Conservation (phyloP, 2,888 invertebrate species). For the Eurytoma adleriae region DNA sequence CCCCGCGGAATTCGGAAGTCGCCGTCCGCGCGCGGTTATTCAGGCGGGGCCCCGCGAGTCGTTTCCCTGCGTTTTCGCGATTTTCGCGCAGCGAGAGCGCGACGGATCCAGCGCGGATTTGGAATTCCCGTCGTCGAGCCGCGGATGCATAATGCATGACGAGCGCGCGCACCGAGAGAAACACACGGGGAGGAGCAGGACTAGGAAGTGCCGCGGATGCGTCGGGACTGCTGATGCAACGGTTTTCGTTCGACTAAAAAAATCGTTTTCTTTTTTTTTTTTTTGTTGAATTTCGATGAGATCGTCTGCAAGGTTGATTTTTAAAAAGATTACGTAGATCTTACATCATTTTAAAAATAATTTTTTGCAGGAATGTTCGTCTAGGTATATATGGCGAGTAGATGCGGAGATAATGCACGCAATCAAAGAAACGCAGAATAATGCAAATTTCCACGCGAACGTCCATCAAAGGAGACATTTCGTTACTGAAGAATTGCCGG, state of each 20-base stretch:
- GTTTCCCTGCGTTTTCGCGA: conserved; percentile 49
- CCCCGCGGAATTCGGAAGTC: conserved; percentile 30
- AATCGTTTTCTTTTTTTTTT: background rate
- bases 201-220: too few species aligned
- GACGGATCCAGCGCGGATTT: conserved; percentile 58
- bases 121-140: conserved; percentile 64
- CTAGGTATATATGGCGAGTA: background rate
- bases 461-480: conserved; percentile 45
- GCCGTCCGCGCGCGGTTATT: conserved; percentile 22
- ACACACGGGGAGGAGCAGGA: background rate
- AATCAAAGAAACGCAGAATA: conserved; percentile 52
- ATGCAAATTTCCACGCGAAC: conserved; percentile 49
- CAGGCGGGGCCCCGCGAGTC: conserved; percentile 31
- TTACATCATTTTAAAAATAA: too few species aligned
- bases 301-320: background rate
- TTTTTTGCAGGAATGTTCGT: background rate
- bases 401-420: background rate
- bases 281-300: background rate
- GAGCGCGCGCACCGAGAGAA: conserved; percentile 21
- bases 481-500: conserved; percentile 51
- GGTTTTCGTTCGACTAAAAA: too few species aligned
- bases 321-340: too few species aligned
- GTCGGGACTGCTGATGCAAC: too few species aligned
- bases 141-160: conserved; percentile 66
- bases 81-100: too few species aligned